Percentiles rank a stretch among this genome's conserved stretches.
Evolutionary conservation across 2,888 invertebrate genomes (phyloP).

Genomic region (Salticus scenicus): DNA sequence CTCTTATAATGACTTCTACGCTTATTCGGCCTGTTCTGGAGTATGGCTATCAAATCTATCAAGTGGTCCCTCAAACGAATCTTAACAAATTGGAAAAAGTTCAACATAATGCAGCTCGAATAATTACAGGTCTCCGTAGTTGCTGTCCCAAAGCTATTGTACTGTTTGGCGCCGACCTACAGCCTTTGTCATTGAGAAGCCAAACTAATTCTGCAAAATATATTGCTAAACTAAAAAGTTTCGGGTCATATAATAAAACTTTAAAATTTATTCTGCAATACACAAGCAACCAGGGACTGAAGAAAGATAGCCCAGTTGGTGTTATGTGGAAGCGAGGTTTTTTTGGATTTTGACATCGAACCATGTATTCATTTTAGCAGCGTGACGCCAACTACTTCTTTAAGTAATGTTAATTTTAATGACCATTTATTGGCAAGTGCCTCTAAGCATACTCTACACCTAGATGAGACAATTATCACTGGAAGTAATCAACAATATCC

Average conservation of each 20-base stretch:
- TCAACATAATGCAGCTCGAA: too few relatives aligned
- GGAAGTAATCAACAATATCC: too few relatives aligned
- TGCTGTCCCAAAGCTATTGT: constrained; percentile 3
- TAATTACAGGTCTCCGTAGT: background rate
- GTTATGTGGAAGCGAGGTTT: background rate
- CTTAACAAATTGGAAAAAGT: too few relatives aligned
- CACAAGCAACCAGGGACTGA: constrained; percentile 7
- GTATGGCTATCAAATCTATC: too few relatives aligned
- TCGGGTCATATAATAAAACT: constrained; percentile 18
- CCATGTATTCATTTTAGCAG: too few relatives aligned
- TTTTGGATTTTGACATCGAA: background rate
- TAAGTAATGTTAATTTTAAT: too few relatives aligned
- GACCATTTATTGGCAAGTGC: too few relatives aligned
- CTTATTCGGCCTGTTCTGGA: background rate
- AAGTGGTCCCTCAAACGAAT: too few relatives aligned
- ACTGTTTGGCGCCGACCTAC: background rate
- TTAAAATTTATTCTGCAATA: constrained; percentile 25
- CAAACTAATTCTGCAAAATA: constrained; percentile 15
- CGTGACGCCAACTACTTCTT: too few relatives aligned
- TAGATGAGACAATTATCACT: too few relatives aligned
- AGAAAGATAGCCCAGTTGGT: background rate
- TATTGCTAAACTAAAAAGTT: constrained; percentile 31
- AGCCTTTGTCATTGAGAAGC: background rate
- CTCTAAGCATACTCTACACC: too few relatives aligned
- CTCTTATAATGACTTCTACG: background rate